Evolutionary conservation across 2,888 invertebrate genomes (phyloP).

Genomic region (Epinotia nisella): DNA sequence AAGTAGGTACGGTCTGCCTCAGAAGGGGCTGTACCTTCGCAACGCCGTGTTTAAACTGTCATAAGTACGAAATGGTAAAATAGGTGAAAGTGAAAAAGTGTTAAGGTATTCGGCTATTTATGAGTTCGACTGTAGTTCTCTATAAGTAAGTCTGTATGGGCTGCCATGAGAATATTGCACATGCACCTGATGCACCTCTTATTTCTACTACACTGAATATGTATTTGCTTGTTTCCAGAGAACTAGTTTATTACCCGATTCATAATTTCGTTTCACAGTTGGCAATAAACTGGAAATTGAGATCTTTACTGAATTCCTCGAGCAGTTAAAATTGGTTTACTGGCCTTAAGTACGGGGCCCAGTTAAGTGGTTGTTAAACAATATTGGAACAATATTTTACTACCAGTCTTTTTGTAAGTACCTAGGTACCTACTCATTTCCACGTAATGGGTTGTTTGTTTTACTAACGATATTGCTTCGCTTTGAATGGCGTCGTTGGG

Average conservation of each 20-base stretch:
- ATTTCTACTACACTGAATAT: neutral
- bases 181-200: neutral
- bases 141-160: neutral
- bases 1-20: too few species aligned
- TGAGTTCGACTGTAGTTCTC: too few species aligned
- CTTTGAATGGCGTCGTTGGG: neutral
- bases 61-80: too few species aligned
- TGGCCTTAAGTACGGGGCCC: neutral
- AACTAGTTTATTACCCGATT: neutral
- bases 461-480: neutral
- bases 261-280: conserved; percentile 11
- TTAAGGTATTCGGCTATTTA: too few species aligned
- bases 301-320: conserved; percentile 16
- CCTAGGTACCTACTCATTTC: conserved; percentile 19
- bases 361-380: conserved; percentile 19
- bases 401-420: neutral
- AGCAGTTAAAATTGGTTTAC: conserved; percentile 5
- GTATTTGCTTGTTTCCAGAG: neutral
- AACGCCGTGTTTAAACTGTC: too few species aligned
- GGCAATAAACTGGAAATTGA: conserved; percentile 21
- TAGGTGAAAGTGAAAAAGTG: too few species aligned
- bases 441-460: conserved; percentile 2
- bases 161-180: neutral
- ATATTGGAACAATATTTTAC: conserved; percentile 11
- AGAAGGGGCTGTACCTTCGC: too few species aligned